Conservation (phyloP, 2,888 invertebrate genomes). For the Hypena proboscidalis region DNA sequence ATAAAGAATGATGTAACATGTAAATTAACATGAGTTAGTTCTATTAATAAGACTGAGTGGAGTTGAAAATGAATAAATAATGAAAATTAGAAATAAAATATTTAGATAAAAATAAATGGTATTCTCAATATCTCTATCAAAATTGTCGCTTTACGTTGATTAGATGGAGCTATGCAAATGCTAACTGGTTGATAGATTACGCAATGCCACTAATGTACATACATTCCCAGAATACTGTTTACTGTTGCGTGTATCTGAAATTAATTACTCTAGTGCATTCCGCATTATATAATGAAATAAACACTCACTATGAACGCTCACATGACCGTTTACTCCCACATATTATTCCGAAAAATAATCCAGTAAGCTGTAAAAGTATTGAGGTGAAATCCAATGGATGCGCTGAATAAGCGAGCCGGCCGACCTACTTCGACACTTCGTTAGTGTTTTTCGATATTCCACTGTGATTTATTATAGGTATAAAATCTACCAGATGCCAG, state of each 20-base stretch:
- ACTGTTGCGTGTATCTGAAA: neutral
- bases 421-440: conserved; percentile 70
- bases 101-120: no score
- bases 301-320: conserved; percentile 16
- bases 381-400: conserved; percentile 52
- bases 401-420: conserved; percentile 49
- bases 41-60: no score
- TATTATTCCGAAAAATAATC: conserved; percentile 39
- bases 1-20: no score
- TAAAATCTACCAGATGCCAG: conserved; percentile 72
- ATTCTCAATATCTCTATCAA: no score
- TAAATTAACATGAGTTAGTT: no score
- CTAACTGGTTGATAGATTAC: no score
- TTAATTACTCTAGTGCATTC: conserved; percentile 1
- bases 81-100: no score
- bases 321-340: conserved; percentile 35
- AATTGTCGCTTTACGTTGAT: no score
- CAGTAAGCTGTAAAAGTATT: conserved; percentile 46
- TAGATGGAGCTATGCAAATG: no score
- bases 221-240: neutral
- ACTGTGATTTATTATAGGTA: conserved; percentile 73
- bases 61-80: no score
- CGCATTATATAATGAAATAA: conserved; percentile 11
- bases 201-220: neutral
- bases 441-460: conserved; percentile 67